Evolutionary conservation across 1,140 invertebrate species (phyloP).

Genomic region (Tetramorium alpestre): DNA sequence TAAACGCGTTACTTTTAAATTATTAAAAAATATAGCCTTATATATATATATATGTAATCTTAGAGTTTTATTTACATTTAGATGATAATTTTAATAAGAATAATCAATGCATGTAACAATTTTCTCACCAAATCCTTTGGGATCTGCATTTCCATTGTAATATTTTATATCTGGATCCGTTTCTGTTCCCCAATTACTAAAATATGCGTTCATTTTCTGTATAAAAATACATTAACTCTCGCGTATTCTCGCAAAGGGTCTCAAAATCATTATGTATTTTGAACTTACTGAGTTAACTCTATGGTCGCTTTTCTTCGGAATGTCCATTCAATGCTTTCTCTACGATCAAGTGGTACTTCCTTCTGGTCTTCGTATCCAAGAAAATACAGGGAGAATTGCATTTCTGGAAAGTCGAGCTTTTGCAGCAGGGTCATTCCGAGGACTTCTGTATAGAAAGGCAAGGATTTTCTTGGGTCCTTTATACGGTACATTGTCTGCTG

Average conservation of each 20-base stretch:
- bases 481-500: slow-evolving; percentile 99
- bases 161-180: slow-evolving; percentile 92
- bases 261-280: background rate
- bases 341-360: slow-evolving; percentile 90
- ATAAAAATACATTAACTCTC: slow-evolving; percentile 8
- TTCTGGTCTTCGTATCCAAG: slow-evolving; percentile 94
- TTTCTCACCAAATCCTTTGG: slow-evolving; percentile 92
- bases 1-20: background rate
- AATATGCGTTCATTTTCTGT: slow-evolving; percentile 69
- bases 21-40: background rate
- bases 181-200: slow-evolving; percentile 97
- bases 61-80: slow-evolving; percentile 24
- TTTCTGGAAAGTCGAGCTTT: slow-evolving; percentile 95
- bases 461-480: slow-evolving; percentile 94
- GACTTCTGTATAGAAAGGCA: slow-evolving; percentile 96
- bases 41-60: background rate
- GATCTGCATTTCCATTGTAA: slow-evolving; percentile 97
- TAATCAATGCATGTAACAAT: slow-evolving; percentile 43
- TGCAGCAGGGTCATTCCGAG: slow-evolving; percentile 96
- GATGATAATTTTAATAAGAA: slow-evolving; percentile 36
- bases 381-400: slow-evolving; percentile 97
- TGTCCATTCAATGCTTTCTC: slow-evolving; percentile 91
- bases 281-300: slow-evolving; percentile 95
- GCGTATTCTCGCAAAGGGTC: background rate
- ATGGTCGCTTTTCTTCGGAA: slow-evolving; percentile 94